Percentiles rank a stretch among this genome's conserved stretches.
These are phyloP conservation scores for Apostichopus leukothele DNA, from an alignment of 53 echinoderm and acorn worm genomes.

Conservation along the genomic window DNA sequence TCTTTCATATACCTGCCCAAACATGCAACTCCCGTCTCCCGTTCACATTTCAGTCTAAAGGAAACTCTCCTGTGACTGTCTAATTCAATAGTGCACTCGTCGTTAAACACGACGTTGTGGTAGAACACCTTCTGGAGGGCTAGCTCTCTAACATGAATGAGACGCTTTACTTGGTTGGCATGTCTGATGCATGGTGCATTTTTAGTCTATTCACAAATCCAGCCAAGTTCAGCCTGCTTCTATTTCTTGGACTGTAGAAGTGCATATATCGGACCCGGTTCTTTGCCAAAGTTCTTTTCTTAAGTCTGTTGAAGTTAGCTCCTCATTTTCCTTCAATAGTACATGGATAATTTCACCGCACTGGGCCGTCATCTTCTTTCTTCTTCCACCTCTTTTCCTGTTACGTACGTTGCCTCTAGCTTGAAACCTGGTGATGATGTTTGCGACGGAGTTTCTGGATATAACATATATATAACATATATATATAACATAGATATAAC, in stretches of 20 bases:
- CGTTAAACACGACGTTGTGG: conserved; percentile 33
- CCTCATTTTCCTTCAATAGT: not conserved
- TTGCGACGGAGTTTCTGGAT: not conserved
- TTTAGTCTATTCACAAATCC: not conserved
- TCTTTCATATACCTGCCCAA: conserved; percentile 60
- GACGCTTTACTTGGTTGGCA: conserved; percentile 7
- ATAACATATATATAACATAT: no score
- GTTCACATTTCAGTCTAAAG: not conserved
- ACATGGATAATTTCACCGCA: not conserved
- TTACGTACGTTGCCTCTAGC: not conserved
- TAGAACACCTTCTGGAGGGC: not conserved
- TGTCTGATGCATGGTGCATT: conserved; percentile 45
- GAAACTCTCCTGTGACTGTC: conserved; percentile 8
- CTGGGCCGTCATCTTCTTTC: not conserved
- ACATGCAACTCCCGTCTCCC: conserved; percentile 57
- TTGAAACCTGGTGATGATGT: not conserved
- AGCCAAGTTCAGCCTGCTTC: not conserved
- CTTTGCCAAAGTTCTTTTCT: not conserved
- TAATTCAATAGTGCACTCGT: conserved; percentile 11
- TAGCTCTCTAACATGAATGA: not conserved
- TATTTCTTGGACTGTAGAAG: not conserved
- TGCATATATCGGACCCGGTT: not conserved
- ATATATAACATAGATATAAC: no score
- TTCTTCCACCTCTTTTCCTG: not conserved
- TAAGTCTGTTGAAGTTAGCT: not conserved